Percentiles rank a stretch among this genome's conserved stretches.
Conservation (phyloP, 2,888 invertebrate species). For the Volucella bombylans region DNA sequence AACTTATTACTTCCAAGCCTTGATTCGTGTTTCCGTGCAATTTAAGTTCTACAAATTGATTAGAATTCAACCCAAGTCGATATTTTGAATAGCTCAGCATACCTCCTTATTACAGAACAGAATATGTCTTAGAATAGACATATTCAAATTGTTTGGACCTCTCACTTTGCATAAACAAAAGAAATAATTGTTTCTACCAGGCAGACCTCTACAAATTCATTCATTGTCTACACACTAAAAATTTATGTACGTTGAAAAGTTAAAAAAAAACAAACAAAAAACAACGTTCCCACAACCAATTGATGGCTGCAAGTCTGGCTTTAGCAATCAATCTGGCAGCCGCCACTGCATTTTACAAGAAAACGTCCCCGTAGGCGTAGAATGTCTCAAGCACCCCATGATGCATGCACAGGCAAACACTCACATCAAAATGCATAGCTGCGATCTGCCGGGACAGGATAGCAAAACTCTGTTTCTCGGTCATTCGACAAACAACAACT, state of each 20-base stretch:
- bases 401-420: constrained; percentile 39
- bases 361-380: constrained; percentile 71
- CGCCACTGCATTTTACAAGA: constrained; percentile 62
- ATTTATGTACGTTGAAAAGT: constrained; percentile 15
- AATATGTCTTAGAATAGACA: too few species aligned
- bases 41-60: too few species aligned
- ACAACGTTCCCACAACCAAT: constrained; percentile 62
- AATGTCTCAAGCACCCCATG: constrained; percentile 63
- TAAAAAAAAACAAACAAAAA: constrained; percentile 4
- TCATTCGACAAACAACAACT: constrained; percentile 47
- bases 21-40: too few species aligned
- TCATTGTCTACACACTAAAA: constrained; percentile 59
- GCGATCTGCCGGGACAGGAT: constrained; percentile 2
- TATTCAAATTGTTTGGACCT: too few species aligned
- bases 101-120: too few species aligned
- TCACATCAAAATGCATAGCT: not conserved
- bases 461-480: constrained; percentile 37
- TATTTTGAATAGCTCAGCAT: too few species aligned
- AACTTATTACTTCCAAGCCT: too few species aligned
- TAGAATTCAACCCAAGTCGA: too few species aligned
- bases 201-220: constrained; percentile 36
- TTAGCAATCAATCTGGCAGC: constrained; percentile 66
- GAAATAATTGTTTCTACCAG: not conserved
- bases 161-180: not conserved
- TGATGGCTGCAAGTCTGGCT: constrained; percentile 39